phyloP scores from a whole-genome alignment of 2,113 vertebrate genomes.

The Anarrhichthys ocellatus region DNA sequence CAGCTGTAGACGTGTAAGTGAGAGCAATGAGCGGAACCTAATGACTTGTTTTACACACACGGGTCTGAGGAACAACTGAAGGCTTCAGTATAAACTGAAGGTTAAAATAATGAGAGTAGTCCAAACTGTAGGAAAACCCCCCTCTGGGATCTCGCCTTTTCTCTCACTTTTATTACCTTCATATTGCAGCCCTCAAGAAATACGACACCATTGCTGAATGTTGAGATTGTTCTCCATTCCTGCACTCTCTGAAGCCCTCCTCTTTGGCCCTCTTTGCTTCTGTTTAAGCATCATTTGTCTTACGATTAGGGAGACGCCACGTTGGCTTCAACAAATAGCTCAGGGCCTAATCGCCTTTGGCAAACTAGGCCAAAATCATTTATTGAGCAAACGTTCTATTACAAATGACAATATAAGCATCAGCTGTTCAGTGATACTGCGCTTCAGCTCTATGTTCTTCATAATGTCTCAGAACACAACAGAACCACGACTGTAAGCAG shows the following conservation, averaged over 20 bases:
- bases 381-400: neutral
- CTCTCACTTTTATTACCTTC: constrained; percentile 23
- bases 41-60: neutral
- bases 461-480: neutral
- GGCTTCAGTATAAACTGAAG: constrained; percentile 7
- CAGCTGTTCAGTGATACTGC: neutral
- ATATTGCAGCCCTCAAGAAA: constrained; percentile 5
- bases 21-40: neutral
- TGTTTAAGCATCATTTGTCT: neutral
- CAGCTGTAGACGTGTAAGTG: neutral
- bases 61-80: neutral
- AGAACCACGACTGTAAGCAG: neutral
- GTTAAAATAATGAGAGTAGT: neutral
- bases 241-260: neutral
- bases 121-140: neutral
- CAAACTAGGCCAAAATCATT: constrained; percentile 2
- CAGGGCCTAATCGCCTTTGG: neutral
- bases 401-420: constrained; percentile 2
- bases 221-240: neutral
- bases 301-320: neutral
- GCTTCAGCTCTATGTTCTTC: neutral
- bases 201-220: constrained; percentile 21
- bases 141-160: constrained; percentile 19
- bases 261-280: neutral
- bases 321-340: neutral